phyloP scores from a whole-genome alignment of 2,797 vertebrate species.

The Ctenopoma kingsleyae region DNA sequence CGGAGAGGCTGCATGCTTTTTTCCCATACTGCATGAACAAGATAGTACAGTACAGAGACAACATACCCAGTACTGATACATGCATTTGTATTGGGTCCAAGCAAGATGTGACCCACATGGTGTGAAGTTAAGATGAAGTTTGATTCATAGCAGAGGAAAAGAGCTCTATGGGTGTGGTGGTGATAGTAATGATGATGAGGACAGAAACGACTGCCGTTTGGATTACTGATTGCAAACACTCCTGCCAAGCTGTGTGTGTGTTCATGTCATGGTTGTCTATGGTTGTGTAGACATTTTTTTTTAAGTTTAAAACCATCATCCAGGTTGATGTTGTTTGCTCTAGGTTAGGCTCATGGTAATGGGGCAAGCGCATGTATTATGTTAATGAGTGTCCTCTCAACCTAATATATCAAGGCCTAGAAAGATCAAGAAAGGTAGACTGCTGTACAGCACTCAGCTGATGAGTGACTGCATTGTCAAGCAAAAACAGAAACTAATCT shows the following conservation, averaged over 20 bases:
- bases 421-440: not conserved
- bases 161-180: slow-evolving; percentile 68
- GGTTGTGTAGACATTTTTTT: not conserved
- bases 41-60: not conserved
- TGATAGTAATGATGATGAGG: slow-evolving; percentile 27
- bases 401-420: no score
- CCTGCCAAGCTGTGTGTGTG: slow-evolving; percentile 24
- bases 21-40: not conserved
- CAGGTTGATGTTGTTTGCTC: not conserved
- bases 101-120: slow-evolving; percentile 31
- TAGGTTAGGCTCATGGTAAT: not conserved
- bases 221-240: slow-evolving; percentile 42
- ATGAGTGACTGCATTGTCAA: slow-evolving; percentile 1
- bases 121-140: slow-evolving; percentile 70
- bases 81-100: slow-evolving; percentile 5
- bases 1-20: slow-evolving; percentile 19
- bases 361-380: not conserved
- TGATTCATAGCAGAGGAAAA: slow-evolving; percentile 19
- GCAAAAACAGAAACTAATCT: not conserved
- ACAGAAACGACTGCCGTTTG: slow-evolving; percentile 19
- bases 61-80: not conserved
- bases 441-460: not conserved
- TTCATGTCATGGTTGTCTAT: slow-evolving; percentile 3
- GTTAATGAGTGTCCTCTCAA: not conserved
- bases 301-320: not conserved